phyloP scores from a whole-genome alignment of 30 jellyfish, hydroid and myxozoan genomes.

The Mastigias papua region DNA sequence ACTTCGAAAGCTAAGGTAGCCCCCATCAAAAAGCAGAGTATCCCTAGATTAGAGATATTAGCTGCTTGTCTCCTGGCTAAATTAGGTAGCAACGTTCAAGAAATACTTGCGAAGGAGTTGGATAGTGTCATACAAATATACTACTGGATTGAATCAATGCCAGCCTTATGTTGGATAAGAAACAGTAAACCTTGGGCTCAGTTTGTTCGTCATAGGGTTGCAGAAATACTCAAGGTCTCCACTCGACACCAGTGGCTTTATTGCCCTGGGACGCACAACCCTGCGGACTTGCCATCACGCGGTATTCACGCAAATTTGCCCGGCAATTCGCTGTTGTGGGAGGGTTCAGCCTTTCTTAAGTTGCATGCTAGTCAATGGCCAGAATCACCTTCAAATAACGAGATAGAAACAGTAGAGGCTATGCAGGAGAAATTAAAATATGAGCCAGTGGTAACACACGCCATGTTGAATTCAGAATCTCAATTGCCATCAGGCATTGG shows the following conservation, averaged over 20 bases:
- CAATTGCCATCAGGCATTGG: background rate
- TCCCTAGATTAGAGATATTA: constrained; percentile 82
- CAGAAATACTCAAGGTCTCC: background rate
- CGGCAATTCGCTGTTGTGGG: background rate
- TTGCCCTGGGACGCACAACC: background rate
- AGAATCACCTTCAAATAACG: background rate
- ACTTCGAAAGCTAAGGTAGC: constrained; percentile 51
- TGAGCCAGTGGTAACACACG: background rate
- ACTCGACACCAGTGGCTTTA: background rate
- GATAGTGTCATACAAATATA: constrained; percentile 18
- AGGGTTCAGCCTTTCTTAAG: background rate
- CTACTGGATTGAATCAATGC: constrained; percentile 81
- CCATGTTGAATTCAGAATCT: background rate
- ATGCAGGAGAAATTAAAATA: background rate
- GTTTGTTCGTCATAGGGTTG: background rate
- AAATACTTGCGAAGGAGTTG: constrained; percentile 24
- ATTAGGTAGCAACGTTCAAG: background rate
- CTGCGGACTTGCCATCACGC: background rate
- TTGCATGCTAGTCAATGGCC: background rate
- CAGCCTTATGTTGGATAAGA: constrained; percentile 78
- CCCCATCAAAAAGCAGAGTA: constrained; percentile 69
- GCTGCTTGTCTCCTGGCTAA: constrained; percentile 11
- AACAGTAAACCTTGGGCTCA: background rate
- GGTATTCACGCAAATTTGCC: background rate
- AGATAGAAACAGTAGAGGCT: constrained; percentile 15